Percentiles rank a stretch among this genome's conserved stretches.
Conservation (phyloP, 2,113 vertebrate genomes). For the Mionectes macconnelli region DNA sequence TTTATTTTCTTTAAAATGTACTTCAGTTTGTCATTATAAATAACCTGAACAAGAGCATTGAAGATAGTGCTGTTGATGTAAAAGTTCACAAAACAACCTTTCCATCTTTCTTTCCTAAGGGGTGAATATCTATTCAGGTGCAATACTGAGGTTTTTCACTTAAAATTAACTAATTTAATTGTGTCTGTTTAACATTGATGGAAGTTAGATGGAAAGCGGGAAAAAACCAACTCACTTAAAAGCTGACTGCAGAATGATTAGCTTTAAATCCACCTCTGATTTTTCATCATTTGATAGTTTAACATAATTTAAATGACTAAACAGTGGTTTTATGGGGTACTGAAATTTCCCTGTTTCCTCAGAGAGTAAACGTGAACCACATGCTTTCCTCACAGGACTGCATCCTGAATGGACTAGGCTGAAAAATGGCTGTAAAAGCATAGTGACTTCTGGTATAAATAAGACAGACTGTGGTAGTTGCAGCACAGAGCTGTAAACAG, state of each 20-base stretch:
- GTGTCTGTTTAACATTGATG: neutral
- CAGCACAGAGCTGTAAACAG: neutral
- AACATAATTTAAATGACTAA: neutral
- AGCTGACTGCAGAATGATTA: neutral
- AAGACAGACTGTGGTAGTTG: conserved; percentile 43
- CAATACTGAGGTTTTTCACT: neutral
- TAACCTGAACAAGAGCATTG: neutral
- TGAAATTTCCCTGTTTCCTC: neutral
- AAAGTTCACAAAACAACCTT: neutral
- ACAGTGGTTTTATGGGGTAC: neutral
- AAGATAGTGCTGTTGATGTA: neutral
- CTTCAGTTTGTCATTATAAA: neutral
- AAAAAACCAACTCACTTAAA: neutral
- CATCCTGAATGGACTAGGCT: neutral
- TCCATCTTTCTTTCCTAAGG: neutral
- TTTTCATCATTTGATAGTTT: neutral
- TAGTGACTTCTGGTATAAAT: neutral
- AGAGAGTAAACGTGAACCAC: neutral
- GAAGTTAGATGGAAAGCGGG: neutral
- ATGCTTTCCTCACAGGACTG: neutral
- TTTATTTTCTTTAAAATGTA: neutral
- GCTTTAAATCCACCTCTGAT: neutral
- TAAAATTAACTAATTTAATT: neutral
- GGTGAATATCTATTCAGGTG: neutral
- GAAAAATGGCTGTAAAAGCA: neutral